Conservation (phyloP, 37 sponge, comb jelly and placozoan species). For the Bolinopsis microptera region DNA sequence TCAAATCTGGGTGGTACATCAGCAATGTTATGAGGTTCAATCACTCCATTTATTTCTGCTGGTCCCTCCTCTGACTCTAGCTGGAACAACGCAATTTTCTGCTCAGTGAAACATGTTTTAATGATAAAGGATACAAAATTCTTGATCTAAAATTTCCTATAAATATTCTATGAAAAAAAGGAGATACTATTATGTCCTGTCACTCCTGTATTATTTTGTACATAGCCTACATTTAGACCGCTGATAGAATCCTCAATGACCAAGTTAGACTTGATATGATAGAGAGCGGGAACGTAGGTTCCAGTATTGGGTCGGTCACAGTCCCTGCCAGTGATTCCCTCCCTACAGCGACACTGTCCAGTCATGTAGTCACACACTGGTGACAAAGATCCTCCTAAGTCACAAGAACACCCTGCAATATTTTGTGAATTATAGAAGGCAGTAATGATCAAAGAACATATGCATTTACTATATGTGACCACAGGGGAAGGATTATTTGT, state of each 20-base stretch:
- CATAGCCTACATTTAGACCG: slow-evolving; percentile 42
- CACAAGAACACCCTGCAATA: slow-evolving; percentile 52
- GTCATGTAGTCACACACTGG: neutral
- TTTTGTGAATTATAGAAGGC: neutral
- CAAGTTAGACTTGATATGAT: slow-evolving; percentile 40
- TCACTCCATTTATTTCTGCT: slow-evolving; percentile 1
- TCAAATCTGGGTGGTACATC: slow-evolving; percentile 30
- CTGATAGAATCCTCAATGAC: slow-evolving; percentile 40
- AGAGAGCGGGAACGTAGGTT: slow-evolving; percentile 18
- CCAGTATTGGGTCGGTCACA: slow-evolving; percentile 36
- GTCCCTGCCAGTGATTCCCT: slow-evolving; percentile 29
- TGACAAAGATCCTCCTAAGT: slow-evolving; percentile 61
- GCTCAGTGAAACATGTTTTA: too few relatives aligned
- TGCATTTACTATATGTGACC: neutral
- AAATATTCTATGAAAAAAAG: too few relatives aligned
- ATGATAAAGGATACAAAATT: too few relatives aligned
- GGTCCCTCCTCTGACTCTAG: neutral
- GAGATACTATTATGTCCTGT: too few relatives aligned
- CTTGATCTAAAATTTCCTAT: too few relatives aligned
- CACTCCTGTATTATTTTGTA: too few relatives aligned
- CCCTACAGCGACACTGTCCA: slow-evolving; percentile 31
- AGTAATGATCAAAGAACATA: neutral
- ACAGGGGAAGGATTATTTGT: neutral
- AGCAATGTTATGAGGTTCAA: slow-evolving; percentile 36
- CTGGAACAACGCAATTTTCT: too few relatives aligned